Percentiles rank a stretch among this genome's conserved stretches.
These are phyloP conservation scores for Leuctra nigra DNA, from an alignment of 2,888 invertebrate species.

Conservation along the genomic window DNA sequence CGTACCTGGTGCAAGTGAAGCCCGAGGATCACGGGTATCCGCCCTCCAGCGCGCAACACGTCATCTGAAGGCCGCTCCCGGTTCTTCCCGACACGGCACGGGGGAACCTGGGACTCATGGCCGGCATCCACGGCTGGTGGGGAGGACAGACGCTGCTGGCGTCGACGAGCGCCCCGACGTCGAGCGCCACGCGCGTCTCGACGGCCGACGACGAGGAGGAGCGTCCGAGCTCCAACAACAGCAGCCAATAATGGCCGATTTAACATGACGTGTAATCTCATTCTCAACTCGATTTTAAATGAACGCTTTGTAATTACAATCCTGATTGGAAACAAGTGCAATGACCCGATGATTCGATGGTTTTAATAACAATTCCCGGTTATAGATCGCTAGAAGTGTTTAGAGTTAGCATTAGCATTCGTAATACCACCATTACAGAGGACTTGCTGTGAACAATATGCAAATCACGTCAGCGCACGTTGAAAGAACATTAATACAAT, in stretches of 20 bases:
- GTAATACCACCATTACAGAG: no score
- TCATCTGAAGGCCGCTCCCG: constrained; percentile 82
- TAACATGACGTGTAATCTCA: no score
- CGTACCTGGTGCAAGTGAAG: constrained; percentile 59
- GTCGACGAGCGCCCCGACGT: constrained; percentile 36
- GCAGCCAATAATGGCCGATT: constrained; percentile 5
- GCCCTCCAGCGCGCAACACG: constrained; percentile 43
- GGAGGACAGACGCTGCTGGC: constrained; percentile 37
- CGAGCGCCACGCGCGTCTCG: constrained; percentile 39
- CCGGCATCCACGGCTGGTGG: constrained; percentile 36
- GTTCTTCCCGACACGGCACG: constrained; percentile 60
- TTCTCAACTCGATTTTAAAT: no score
- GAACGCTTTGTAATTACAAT: no score
- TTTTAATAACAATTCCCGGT: no score
- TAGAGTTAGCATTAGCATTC: no score
- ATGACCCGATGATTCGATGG: no score
- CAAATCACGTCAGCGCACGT: no score
- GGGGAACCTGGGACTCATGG: constrained; percentile 43
- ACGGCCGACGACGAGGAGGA: constrained; percentile 31
- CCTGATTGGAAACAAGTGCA: no score
- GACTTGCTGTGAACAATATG: no score
- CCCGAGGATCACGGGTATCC: constrained; percentile 41
- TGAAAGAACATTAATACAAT: no score
- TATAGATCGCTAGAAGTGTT: no score
- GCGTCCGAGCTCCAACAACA: constrained; percentile 10